Conservation (phyloP, 2,797 vertebrate species). For the Danio aesculapii region DNA sequence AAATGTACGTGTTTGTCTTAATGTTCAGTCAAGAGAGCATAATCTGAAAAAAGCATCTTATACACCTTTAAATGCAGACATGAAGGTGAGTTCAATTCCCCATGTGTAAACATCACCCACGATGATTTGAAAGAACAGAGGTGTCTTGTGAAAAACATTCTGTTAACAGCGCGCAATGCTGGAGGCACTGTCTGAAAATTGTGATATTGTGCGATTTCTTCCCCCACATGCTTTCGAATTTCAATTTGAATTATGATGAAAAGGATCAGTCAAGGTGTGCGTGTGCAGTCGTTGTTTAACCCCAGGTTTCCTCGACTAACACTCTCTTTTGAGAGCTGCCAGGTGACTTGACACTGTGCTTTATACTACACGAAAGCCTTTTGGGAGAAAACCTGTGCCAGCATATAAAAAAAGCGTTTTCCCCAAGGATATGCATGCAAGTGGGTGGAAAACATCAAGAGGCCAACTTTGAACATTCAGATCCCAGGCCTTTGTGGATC, state of each 20-base stretch:
- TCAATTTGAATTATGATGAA: slow-evolving; percentile 81
- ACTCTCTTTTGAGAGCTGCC: slow-evolving; percentile 73
- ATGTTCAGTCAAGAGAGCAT: slow-evolving; percentile 57
- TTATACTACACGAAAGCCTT: slow-evolving; percentile 69
- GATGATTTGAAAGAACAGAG: slow-evolving; percentile 66
- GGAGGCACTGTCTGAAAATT: slow-evolving; percentile 75
- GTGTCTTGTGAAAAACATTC: slow-evolving; percentile 71
- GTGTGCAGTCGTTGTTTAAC: slow-evolving; percentile 72
- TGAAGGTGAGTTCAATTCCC: slow-evolving; percentile 76
- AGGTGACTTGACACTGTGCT: slow-evolving; percentile 72
- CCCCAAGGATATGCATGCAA: slow-evolving; percentile 76
- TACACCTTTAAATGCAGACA: slow-evolving; percentile 58
- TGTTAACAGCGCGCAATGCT: slow-evolving; percentile 76
- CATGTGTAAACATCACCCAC: slow-evolving; percentile 73
- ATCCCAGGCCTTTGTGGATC: slow-evolving; percentile 67
- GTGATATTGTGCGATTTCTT: slow-evolving; percentile 80
- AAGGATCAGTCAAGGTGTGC: slow-evolving; percentile 68
- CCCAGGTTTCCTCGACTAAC: slow-evolving; percentile 61
- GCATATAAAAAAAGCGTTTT: slow-evolving; percentile 64
- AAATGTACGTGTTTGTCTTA: slow-evolving; percentile 54
- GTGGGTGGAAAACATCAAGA: slow-evolving; percentile 77
- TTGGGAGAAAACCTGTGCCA: slow-evolving; percentile 72
- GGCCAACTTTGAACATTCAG: slow-evolving; percentile 65
- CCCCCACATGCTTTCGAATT: slow-evolving; percentile 73
- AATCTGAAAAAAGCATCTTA: slow-evolving; percentile 54